Base-by-base conservation (phyloP, 2,113 vertebrate genomes). In the Stigmatopora nigra region DNA sequence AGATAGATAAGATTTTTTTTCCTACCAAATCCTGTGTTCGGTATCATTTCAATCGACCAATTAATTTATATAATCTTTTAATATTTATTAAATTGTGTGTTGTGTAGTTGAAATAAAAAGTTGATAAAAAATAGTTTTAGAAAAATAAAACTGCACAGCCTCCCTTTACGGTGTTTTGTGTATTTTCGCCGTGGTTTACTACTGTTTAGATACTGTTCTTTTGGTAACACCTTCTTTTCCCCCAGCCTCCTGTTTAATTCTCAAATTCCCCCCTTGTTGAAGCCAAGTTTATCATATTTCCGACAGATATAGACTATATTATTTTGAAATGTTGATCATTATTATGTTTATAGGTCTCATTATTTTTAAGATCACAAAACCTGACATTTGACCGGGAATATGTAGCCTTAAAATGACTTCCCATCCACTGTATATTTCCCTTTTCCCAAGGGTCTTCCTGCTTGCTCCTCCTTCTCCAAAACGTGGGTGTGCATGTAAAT, bases 401-500 rank as follows among this genome's bases (percentile, higher is more conserved):
- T 31, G 13, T 25, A 5, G 22, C 25, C 22, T 56, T 31, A 7
- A 41, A 41, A 41, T 41, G 38, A 41, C 38, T 56, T 56, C 7
- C 14, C 3, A 56, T 8, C 11, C 13, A 31, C 53, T 56, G 13
- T 55, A 56, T 22, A 53, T 56, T 56, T 56, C 68, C 77, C 61
- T 66, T 59, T 62, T 31, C 53, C 25, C 15, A 7, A 47, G 3
- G 1, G 68, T 59, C 35, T 45, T 49, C 68, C 46, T 65, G n/a
- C 65, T 31, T 56, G 5, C 59, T 16, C 19, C n/a, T 60, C 20
- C 63, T 65, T 53, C 57, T n/a, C n/a, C n/a, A n/a, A 36, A 46
- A 46, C 14, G 48, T 58, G 70, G 61, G 67, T 63, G 55, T 76
- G 73, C 45, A 35, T 78, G 80, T 52, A 75, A 77, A 81, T 84